Evolutionary conservation across 2,113 vertebrate genomes (phyloP), one percentile per base, ranked within the genome.

Genomic region (Acanthisitta chloris): DNA sequence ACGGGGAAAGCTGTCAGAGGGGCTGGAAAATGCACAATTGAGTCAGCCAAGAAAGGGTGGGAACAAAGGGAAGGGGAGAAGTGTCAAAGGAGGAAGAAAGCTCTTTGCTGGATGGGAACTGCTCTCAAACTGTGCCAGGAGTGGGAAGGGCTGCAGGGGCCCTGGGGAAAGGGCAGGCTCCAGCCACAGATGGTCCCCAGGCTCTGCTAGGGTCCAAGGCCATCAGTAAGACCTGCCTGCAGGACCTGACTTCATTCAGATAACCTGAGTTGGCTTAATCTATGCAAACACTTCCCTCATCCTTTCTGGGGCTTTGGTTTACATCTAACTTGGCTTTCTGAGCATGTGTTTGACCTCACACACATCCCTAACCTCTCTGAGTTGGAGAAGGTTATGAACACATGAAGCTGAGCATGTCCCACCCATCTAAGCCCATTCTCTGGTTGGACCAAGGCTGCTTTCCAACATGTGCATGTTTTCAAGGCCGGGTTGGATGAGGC

Each of bases 291-390:
- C 8, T 20, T 34, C 21, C 36, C 42, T 6, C 43, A 29, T 33
- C n/a, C 24, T 9, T 8, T 29, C 8, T 1, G 3, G 16, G 46
- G 15, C 17, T 87, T 69, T 48, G 23, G 26, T 84, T 71, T 49
- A 36, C 13, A 8, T 13, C 51, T 43, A 0, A 38, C 42, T 74
- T 18, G 58, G 15, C 7, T 62, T 67, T 59, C 34, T 14, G 26
- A 51, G 52, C 9, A 10, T 3, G 9, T 6, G 29, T 4, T 88
- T 87, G 25, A 29, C 21, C 42, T 70, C 1, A 14, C 5, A 5
- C 13, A 8, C 28, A 4, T 0, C n/a, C n/a, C 0, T 43, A 8
- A 55, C 45, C 38, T 51, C 51, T 45, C 49, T 0, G 4, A 52
- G 42, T 8, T 69, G 48, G 57, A 72, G 33, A 18, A 62, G 17